These are phyloP conservation scores for Oreochromis grahami DNA, from an alignment of 2,797 vertebrate species.

Conservation along the genomic window DNA sequence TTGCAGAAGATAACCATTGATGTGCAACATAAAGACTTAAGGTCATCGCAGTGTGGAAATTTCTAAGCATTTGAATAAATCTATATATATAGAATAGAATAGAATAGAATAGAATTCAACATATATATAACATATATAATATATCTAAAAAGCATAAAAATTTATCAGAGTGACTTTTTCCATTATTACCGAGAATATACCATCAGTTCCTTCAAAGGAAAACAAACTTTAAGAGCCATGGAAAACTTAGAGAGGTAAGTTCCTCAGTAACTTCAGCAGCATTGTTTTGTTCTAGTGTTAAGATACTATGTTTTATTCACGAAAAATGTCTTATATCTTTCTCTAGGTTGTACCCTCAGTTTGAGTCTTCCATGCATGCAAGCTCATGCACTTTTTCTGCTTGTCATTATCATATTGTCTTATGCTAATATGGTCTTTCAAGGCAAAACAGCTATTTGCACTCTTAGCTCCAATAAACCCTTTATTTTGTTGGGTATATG, in stretches of 20 bases:
- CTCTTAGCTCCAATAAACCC: background rate
- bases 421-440: background rate
- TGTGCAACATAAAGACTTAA: background rate
- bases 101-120: no score
- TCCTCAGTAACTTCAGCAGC: background rate
- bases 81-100: no score
- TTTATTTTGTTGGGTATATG: background rate
- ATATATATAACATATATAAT: no score
- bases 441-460: background rate
- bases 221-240: background rate
- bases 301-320: conserved; percentile 41
- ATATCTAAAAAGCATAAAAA: background rate
- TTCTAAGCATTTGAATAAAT: background rate
- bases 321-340: background rate
- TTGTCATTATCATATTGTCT: background rate
- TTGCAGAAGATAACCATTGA: background rate
- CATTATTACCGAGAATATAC: background rate
- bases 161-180: background rate
- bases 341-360: background rate
- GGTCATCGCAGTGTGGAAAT: background rate
- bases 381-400: background rate
- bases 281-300: background rate
- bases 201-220: background rate
- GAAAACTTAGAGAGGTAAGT: background rate
- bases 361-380: background rate